Percentiles rank a stretch among this genome's conserved stretches.
Conservation (phyloP, 1,140 invertebrate genomes). For the Pachypeltis micranthus region DNA sequence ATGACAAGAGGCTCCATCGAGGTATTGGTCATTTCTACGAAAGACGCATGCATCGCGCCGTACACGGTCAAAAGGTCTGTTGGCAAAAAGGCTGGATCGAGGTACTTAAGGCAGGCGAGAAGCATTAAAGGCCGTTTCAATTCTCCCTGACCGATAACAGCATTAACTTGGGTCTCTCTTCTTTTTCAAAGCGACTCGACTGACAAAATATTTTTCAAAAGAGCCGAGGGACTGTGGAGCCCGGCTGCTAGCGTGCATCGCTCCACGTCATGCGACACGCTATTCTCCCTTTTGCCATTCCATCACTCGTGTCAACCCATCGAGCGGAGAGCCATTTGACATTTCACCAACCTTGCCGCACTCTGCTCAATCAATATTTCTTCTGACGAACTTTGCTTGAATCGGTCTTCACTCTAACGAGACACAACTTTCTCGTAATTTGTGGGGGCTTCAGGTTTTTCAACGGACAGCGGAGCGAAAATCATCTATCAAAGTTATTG, state of each 20-base stretch:
- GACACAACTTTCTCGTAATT: no score
- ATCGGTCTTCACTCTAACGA: not conserved
- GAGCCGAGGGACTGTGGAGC: no score
- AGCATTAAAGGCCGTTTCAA: not conserved
- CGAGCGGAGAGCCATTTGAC: not conserved
- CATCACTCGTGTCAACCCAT: slow-evolving; percentile 6
- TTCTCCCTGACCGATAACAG: no score
- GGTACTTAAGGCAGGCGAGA: not conserved
- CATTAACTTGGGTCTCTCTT: no score
- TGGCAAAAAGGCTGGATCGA: not conserved
- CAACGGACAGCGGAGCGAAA: no score
- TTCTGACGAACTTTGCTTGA: no score
- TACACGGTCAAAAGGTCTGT: not conserved
- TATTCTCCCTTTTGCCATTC: not conserved
- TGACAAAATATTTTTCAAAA: no score
- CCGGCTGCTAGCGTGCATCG: not conserved
- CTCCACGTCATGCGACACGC: not conserved
- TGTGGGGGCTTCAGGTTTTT: no score
- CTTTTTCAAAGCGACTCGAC: no score
- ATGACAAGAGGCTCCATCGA: not conserved
- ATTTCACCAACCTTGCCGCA: slow-evolving; percentile 3
- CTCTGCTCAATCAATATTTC: no score
- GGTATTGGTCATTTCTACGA: not conserved
- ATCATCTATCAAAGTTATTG: no score
- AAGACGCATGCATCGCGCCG: not conserved